phyloP scores from a whole-genome alignment of 2,113 vertebrate species.

The Cryptoleucopteryx plumbea region DNA sequence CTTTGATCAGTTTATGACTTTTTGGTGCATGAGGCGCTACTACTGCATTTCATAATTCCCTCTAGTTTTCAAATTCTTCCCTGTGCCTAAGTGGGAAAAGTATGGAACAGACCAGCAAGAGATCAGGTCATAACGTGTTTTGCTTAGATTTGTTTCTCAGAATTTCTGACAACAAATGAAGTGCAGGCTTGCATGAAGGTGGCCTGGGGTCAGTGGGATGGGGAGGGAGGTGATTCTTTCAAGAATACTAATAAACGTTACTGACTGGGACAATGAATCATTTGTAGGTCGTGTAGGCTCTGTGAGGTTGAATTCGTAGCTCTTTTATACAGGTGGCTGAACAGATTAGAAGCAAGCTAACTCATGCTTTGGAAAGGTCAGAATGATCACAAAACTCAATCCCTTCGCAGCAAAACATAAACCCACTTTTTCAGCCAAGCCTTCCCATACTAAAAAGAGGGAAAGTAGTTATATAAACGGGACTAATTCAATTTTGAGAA shows the following conservation, averaged over 20 bases:
- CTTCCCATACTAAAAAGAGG: neutral
- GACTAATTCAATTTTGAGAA: neutral
- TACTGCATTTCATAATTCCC: neutral
- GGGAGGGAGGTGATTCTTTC: slow-evolving; percentile 26
- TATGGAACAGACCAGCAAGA: neutral
- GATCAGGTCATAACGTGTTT: slow-evolving; percentile 4
- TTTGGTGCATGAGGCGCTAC: neutral
- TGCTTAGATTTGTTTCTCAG: slow-evolving; percentile 16
- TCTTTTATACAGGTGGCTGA: slow-evolving; percentile 33
- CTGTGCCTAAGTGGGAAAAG: neutral
- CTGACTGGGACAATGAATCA: slow-evolving; percentile 44
- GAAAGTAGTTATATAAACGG: neutral
- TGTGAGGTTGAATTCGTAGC: neutral
- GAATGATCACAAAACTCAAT: neutral
- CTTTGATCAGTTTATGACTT: neutral
- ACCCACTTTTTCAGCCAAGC: neutral
- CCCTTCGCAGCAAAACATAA: neutral
- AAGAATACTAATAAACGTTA: slow-evolving; percentile 27
- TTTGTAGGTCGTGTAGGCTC: neutral
- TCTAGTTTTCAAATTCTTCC: neutral
- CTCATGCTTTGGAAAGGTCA: neutral
- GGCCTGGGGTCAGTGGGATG: slow-evolving; percentile 40
- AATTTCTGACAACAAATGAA: slow-evolving; percentile 46
- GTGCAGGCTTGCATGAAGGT: slow-evolving; percentile 48
- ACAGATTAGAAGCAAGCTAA: slow-evolving; percentile 16